These are phyloP conservation scores for Drosophila kepulauana DNA, from an alignment of 1,140 invertebrate genomes.

Conservation along the genomic window DNA sequence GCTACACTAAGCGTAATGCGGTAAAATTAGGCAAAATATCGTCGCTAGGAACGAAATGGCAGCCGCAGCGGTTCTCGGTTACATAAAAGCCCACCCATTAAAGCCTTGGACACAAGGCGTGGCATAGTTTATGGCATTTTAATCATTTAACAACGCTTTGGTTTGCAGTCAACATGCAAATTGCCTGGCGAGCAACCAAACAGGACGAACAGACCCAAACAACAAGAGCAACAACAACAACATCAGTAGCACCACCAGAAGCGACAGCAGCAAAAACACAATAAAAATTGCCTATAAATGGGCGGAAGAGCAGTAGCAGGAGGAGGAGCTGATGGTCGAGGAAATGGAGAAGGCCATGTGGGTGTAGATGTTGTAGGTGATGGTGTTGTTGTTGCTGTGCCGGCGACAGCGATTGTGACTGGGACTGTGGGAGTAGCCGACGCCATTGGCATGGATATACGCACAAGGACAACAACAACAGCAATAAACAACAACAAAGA, in stretches of 20 bases:
- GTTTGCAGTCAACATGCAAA: conserved; percentile 79
- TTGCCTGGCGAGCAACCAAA: conserved; percentile 58
- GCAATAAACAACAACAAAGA: conserved; percentile 20
- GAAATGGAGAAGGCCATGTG: neutral
- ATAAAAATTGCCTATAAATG: conserved; percentile 82
- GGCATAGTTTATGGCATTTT: conserved; percentile 77
- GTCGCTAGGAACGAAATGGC: conserved; percentile 11
- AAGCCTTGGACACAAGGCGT: conserved; percentile 27
- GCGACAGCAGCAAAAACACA: conserved; percentile 50
- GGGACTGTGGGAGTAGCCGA: conserved; percentile 7
- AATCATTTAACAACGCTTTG: conserved; percentile 76
- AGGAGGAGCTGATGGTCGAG: neutral
- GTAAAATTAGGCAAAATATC: conserved; percentile 51
- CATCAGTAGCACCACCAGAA: conserved; percentile 38
- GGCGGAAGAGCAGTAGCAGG: conserved; percentile 54
- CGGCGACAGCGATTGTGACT: neutral
- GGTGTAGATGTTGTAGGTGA: neutral
- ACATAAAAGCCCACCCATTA: conserved; percentile 56
- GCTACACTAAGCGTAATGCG: conserved; percentile 35
- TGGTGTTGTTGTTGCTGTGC: conserved; percentile 2
- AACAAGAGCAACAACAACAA: conserved; percentile 43
- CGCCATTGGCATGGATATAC: conserved; percentile 38
- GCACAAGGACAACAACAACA: conserved; percentile 57
- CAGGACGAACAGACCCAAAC: conserved; percentile 44
- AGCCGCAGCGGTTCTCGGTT: conserved; percentile 17